Evolutionary conservation across 2,888 invertebrate species (phyloP), one percentile per base, ranked within the genome.

Genomic region (Strigamia transsilvanica): DNA sequence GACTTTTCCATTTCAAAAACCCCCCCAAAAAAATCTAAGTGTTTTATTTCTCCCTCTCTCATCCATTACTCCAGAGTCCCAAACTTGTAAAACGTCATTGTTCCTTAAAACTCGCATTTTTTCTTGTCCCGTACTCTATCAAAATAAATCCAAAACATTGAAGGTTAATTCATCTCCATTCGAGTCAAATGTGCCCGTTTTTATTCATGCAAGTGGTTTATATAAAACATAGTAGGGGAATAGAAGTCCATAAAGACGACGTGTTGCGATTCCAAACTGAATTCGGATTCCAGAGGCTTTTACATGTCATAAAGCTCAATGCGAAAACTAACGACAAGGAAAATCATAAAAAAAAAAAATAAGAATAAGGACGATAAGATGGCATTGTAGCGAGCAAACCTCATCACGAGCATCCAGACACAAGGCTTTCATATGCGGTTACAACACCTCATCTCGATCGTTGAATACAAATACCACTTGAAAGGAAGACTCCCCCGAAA

Each of bases 261-360:
- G 79, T 66, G 66, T 66, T 66, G 66, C 66, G 66, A 66, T 66
- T 66, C 27, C 66, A 66, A 66, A 66, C 66, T 66, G 66, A 66
- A 66, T 66, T 66, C 32, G 66, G 66, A 66, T 66, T 66, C 66
- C 66, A 66, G 27, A 15, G 15, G 66, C 27, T 27, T 66, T 66
- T 66, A 66, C 66, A 66, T 27, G 66, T 66, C 66, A 66, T 66
- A 66, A 66, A 66, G 66, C 66, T 79, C 38, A 34, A 79, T 79
- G 79, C 79, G 34, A 79, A 79, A 79, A 79, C 79, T 79, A 79
- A 41, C 79, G 66, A 79, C 79, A 79, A 79, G 79, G 34, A 79
- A 79, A 79, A 79, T 41, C 79, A 42, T 38, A 79, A 42, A 42
- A 42, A 79, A 79, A 77, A 27, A 77, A 77, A 77, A 77, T 77